A percentile compares a stretch with the other conserved stretches of the same genome.
Evolutionary conservation across 2,113 vertebrate genomes (phyloP).

Genomic region (Leptocoma aspasia): DNA sequence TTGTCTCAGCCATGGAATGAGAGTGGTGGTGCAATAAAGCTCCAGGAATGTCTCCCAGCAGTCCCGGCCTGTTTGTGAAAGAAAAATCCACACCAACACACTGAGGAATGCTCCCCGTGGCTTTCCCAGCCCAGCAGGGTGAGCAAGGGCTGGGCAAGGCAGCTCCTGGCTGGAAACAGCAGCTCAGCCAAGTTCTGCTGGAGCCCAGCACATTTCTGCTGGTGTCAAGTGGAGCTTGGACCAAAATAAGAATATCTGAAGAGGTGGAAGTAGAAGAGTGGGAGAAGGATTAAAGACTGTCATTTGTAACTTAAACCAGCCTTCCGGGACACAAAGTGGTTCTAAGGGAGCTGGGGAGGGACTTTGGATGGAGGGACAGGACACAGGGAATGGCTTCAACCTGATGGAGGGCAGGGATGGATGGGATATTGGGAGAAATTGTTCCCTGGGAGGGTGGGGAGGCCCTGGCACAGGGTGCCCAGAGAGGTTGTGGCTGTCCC

Average conservation of each 20-base stretch:
- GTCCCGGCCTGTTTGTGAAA: no score
- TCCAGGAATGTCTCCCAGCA: no score
- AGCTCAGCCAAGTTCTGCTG: background rate
- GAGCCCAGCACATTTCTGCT: background rate
- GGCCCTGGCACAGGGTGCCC: background rate
- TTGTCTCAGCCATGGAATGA: no score
- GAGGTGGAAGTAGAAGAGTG: background rate
- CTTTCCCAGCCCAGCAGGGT: background rate
- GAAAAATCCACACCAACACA: no score
- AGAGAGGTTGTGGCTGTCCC: background rate
- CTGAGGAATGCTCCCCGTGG: background rate
- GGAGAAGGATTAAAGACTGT: background rate
- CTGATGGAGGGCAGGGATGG: background rate
- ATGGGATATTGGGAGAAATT: background rate
- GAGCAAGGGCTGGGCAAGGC: background rate
- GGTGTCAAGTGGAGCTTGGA: background rate
- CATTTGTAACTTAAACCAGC: background rate
- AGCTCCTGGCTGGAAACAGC: fast-evolving
- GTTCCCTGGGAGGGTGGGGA: fast-evolving
- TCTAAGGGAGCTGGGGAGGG: background rate
- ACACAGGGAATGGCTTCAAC: background rate
- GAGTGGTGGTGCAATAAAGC: no score
- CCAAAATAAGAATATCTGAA: background rate
- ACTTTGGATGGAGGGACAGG: background rate
- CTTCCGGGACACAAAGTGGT: background rate